Conservation (phyloP, 2,113 vertebrate genomes). For the Neofelis nebulosa region DNA sequence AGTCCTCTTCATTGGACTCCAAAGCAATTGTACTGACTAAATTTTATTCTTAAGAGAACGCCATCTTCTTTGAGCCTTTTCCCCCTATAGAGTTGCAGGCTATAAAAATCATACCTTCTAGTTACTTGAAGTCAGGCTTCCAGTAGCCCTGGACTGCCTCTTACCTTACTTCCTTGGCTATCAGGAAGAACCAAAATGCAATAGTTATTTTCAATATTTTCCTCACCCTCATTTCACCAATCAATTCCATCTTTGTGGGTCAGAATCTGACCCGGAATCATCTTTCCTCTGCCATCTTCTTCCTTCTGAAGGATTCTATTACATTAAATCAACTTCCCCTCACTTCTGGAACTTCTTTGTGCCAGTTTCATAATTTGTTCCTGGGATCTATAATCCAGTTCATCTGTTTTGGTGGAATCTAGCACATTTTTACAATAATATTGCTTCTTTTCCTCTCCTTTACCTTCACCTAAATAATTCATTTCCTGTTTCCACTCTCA, state of each 20-base stretch:
- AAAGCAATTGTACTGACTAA: not conserved
- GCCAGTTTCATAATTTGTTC: not conserved
- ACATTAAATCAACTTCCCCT: not conserved
- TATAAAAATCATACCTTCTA: not conserved
- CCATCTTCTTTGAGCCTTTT: not conserved
- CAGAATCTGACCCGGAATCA: not conserved
- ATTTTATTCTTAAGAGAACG: not conserved
- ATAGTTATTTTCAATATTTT: not conserved
- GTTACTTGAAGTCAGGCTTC: not conserved
- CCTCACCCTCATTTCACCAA: not conserved
- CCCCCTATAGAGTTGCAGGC: not conserved
- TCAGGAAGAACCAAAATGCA: not conserved
- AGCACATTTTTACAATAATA: not conserved
- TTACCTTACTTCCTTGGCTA: not conserved
- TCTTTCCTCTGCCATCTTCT: not conserved
- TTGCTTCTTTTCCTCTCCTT: not conserved
- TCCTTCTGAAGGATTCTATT: not conserved
- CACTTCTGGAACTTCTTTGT: not conserved
- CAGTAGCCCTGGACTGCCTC: not conserved
- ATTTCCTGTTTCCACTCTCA: not conserved
- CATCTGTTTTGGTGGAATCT: not conserved
- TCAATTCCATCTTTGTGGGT: not conserved
- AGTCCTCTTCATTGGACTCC: not conserved
- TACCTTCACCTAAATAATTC: not conserved
- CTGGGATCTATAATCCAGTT: not conserved